Conservation (phyloP, 2,113 vertebrate genomes). For the Eurypyga helias region DNA sequence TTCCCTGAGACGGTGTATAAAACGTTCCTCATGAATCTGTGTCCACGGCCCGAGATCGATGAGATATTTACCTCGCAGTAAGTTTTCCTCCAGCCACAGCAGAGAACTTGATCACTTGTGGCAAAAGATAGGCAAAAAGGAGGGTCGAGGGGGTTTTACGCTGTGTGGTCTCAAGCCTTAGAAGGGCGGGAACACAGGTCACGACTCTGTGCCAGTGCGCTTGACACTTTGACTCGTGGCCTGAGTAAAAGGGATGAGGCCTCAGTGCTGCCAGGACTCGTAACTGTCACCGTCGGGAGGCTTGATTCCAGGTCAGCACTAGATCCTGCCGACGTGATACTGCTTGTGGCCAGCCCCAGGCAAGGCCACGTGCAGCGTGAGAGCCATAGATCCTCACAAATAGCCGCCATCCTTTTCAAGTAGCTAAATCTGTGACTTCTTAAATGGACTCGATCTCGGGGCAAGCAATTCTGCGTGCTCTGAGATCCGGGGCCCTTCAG, state of each 20-base stretch:
- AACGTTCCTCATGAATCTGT: conserved; percentile 88
- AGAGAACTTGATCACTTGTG: not conserved
- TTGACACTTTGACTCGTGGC: not conserved
- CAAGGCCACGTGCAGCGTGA: not conserved
- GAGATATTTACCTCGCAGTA: conserved; percentile 97
- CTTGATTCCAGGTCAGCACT: not conserved
- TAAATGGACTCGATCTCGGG: not conserved
- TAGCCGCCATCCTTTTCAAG: not conserved
- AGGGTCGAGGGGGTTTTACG: not conserved
- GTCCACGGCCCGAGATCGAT: conserved; percentile 92
- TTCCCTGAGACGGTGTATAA: conserved; percentile 91
- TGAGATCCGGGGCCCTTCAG: not conserved
- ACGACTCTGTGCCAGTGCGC: not conserved
- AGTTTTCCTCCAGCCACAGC: conserved; percentile 58
- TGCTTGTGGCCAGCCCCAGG: not conserved
- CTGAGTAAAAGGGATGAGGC: not conserved
- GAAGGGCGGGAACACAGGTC: not conserved
- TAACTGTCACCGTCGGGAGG: not conserved
- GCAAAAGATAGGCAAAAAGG: not conserved
- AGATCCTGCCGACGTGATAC: not conserved
- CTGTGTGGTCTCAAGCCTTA: not conserved
- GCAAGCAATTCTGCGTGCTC: not conserved
- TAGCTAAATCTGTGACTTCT: not conserved
- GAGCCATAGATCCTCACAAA: not conserved
- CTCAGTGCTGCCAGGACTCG: not conserved